Evolutionary conservation across 2,888 invertebrate genomes (phyloP).

Genomic region (Drosophila anomalata): DNA sequence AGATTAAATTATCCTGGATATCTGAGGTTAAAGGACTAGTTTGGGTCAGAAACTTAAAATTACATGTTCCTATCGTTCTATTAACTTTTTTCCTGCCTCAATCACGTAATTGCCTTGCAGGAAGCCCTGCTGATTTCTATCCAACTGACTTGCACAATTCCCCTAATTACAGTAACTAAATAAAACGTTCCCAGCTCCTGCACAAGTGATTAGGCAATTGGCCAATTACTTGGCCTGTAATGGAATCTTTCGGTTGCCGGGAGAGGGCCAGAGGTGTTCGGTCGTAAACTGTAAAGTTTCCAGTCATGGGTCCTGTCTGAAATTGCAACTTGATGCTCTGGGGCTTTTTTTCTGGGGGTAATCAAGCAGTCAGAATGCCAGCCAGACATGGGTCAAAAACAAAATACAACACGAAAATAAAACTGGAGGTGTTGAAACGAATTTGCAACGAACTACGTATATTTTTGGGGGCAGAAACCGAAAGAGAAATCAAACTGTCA

Average conservation of each 20-base stretch:
- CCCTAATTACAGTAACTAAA: conserved; percentile 31
- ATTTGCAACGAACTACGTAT: conserved; percentile 25
- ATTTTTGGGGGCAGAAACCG: conserved; percentile 10
- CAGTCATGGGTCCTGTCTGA: conserved; percentile 17
- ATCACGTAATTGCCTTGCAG: conserved; percentile 7
- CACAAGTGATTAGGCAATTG: conserved; percentile 47
- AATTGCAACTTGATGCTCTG: conserved; percentile 31
- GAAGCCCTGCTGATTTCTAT: conserved; percentile 6
- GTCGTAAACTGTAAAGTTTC: conserved; percentile 31
- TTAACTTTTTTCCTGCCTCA: not conserved
- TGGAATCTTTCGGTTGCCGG: conserved; percentile 8
- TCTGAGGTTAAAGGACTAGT: not conserved
- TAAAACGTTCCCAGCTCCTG: conserved; percentile 27
- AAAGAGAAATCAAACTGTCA: conserved; percentile 38
- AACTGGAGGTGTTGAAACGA: conserved; percentile 42
- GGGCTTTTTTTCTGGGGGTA: conserved; percentile 21
- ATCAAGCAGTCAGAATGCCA: conserved; percentile 41
- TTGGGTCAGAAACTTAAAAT: not conserved
- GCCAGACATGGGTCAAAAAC: conserved; percentile 18
- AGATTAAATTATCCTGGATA: not conserved
- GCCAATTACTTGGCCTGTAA: conserved; percentile 32
- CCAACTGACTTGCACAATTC: conserved; percentile 32
- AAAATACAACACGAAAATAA: conserved; percentile 30
- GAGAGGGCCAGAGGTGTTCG: conserved; percentile 14
- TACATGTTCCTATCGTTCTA: not conserved